Base-by-base conservation (phyloP, 2,888 invertebrate genomes). In the Drosophila anomalipes region DNA sequence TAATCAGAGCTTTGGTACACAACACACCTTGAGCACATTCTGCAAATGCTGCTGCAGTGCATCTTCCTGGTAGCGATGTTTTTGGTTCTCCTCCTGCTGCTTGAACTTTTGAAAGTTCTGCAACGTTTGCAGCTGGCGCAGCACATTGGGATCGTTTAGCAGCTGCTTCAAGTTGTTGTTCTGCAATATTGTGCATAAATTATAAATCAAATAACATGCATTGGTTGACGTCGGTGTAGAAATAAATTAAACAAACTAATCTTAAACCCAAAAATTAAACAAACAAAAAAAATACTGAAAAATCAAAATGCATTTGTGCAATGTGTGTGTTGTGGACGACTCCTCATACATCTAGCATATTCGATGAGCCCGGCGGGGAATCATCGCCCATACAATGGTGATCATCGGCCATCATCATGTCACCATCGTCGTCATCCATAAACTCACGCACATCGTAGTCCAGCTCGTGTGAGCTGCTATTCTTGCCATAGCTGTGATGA, bases 111-210 rank as follows among this genome's bases (percentile, higher is more conserved):
- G 92, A 63, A 93, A 91, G 75, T 93, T 93, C 90, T 97, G 96
- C 74, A 97, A 93, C 26, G 96, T 97, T 92, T 98, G 98, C 58
- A 99, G 94, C 89, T 98, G 98, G 65, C 98, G 95, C 92, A 99
- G 94, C 52, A 99, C 96, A 94, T 98, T 97, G 0, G 97, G 97
- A 94, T 98, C 97, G 61, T 96, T 96, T 63, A 98, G 86, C 64
- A 93, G 76, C 77, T 94, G 93, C 49, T 93, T 91, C n/a, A 93
- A 78, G 70, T 93, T 93, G 71, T 93, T 93, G 73, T 93, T 92
- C 93, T 93, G 82, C 4, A 91, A 92, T 56, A 30, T 7, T 9
- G 67, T 14, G 22, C 44, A 44, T 7, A 65, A 54, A 53, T 28
- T 16, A 68, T 57, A 53, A 12, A 39, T 44, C 12, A 19, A 26